Base-by-base conservation (phyloP, 2,797 vertebrate species). In the Bovichtus diacanthus region DNA sequence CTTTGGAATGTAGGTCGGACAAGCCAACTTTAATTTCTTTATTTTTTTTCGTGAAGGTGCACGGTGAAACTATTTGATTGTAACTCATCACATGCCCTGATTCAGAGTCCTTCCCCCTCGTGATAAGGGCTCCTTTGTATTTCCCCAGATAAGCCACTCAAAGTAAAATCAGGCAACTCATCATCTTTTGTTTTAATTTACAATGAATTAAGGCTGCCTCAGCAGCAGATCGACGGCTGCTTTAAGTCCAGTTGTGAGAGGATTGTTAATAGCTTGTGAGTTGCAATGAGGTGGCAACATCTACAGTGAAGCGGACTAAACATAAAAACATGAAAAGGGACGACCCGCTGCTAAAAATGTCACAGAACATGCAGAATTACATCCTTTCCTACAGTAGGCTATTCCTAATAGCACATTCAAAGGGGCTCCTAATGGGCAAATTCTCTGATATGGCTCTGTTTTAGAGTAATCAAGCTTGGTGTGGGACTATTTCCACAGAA, bases 1-100 rank as follows among this genome's bases (percentile, higher is more conserved):
- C 90, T 93, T 93, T 94, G 94, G 94, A 94, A 94, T 94, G 94
- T 94, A 69, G 88, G 83, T 81, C 76, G 78, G 90, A 92, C 70
- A 47, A 91, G 87, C 84, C 89, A 90, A 90, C 87, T 64, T 71
- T 82, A 68, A 74, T 63, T 53, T 71, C 23, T 67, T 25, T 31
- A 44, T n/a, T 18, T 60, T 38, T 67, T 72, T 44, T 65, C 73
- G 72, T 66, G 73, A 94, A 93, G 92, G 92, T 93, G 93, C 93
- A 86, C 78, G 87, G 90, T 90, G 86, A 92, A 92, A 90, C 74
- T 80, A 61, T 91, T 91, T 91, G 94, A 93, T 94, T 94, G 92
- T 92, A 92, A 92, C 88, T 91, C 89, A 91, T 93, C 93, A 91
- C 85, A 87, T 88, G 92, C 88, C 93, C 92, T 88, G 90, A 94